These are phyloP conservation scores for Paratrypauchen microcephalus DNA, from an alignment of 2,797 vertebrate species.

Conservation along the genomic window DNA sequence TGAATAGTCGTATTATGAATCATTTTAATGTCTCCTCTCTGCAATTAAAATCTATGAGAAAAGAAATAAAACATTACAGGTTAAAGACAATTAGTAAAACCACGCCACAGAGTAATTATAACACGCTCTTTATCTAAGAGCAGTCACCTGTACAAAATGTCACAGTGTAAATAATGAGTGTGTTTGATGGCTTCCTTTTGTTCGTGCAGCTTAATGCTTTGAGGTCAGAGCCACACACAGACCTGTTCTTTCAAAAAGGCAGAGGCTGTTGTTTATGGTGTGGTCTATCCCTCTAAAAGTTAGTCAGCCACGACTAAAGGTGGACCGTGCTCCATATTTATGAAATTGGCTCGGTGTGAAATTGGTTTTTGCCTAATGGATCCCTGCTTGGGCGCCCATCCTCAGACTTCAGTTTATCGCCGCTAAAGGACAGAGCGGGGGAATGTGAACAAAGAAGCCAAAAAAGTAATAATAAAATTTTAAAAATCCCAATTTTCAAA, in stretches of 20 bases:
- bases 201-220: conserved; percentile 52
- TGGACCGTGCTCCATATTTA: conserved; percentile 83
- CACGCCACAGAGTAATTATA: background rate
- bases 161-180: conserved; percentile 17
- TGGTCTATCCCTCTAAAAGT: conserved; percentile 79
- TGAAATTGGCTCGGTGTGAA: conserved; percentile 86
- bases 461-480: conserved; percentile 17
- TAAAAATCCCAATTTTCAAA: conserved; percentile 18
- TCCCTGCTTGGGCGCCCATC: conserved; percentile 77
- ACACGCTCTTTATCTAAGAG: background rate
- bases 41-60: no score
- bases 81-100: background rate
- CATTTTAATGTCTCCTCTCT: no score
- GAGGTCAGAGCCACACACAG: conserved; percentile 60
- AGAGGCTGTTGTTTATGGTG: conserved; percentile 77
- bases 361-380: conserved; percentile 86
- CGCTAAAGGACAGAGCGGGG: conserved; percentile 62
- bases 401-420: conserved; percentile 73
- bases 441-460: conserved; percentile 44
- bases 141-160: conserved; percentile 14
- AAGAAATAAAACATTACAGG: no score
- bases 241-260: conserved; percentile 69
- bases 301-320: conserved; percentile 77
- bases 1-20: no score
- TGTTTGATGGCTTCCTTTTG: conserved; percentile 42